Percentiles rank a stretch among this genome's conserved stretches.
phyloP scores from a whole-genome alignment of 2,888 invertebrate genomes.

The Monopis laevigella region DNA sequence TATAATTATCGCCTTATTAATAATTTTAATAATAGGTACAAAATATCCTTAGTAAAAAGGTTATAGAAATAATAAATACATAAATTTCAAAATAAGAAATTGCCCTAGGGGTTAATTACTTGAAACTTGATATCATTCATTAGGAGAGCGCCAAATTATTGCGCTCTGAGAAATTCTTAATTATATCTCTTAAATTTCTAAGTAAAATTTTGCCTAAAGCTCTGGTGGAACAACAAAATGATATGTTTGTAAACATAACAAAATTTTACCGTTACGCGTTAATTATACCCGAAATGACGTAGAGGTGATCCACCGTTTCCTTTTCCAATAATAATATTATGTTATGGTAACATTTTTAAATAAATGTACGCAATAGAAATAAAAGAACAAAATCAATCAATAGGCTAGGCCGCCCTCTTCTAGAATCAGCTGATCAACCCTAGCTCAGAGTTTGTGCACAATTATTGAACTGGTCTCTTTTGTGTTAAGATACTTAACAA shows the following conservation, averaged over 20 bases:
- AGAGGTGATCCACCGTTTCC: neutral
- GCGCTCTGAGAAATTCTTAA: constrained; percentile 62
- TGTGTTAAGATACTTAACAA: too few relatives aligned
- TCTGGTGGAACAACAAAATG: constrained; percentile 54
- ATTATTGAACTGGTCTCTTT: too few relatives aligned
- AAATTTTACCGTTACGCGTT: constrained; percentile 51
- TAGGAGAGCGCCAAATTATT: constrained; percentile 62
- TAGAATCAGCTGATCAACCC: too few relatives aligned
- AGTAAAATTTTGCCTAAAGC: constrained; percentile 60
- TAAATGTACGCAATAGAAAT: too few relatives aligned
- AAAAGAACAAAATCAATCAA: too few relatives aligned
- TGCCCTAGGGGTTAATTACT: constrained; percentile 58
- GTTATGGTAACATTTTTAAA: too few relatives aligned
- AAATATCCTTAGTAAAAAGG: neutral
- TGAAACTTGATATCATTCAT: constrained; percentile 64
- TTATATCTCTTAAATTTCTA: constrained; percentile 67
- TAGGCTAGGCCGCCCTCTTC: too few relatives aligned
- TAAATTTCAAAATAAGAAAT: constrained; percentile 43
- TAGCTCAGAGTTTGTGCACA: too few relatives aligned
- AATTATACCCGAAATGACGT: constrained; percentile 27
- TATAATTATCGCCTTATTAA: neutral
- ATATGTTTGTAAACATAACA: constrained; percentile 60
- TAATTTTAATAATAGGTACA: neutral
- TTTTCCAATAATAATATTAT: neutral
- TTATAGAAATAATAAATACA: constrained; percentile 22